phyloP scores from a whole-genome alignment of 2,888 invertebrate species.

The Alentia gelatinosa region DNA sequence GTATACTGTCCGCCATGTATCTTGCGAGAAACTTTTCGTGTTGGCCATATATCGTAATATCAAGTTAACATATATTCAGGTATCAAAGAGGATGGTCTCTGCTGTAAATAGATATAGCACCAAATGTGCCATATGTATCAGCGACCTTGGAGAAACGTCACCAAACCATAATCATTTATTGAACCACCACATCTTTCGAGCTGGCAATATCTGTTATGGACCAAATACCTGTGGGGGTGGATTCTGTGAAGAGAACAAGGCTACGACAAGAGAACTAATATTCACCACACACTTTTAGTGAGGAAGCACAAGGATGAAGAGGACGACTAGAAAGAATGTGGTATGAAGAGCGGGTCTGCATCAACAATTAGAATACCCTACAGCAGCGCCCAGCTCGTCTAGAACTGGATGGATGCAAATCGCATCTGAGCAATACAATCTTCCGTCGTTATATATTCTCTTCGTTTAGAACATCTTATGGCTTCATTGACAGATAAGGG shows the following conservation, averaged over 20 bases:
- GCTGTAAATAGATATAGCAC: neutral
- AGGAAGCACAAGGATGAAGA: constrained; percentile 1
- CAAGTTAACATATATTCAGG: too few relatives aligned
- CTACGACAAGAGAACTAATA: neutral
- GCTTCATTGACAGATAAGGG: neutral
- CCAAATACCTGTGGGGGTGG: neutral
- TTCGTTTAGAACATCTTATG: neutral
- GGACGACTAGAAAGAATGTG: neutral
- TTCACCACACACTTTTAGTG: neutral
- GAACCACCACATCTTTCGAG: neutral
- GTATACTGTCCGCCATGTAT: too few relatives aligned
- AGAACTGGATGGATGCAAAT: neutral
- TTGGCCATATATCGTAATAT: too few relatives aligned
- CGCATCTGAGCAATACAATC: neutral
- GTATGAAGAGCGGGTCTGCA: neutral
- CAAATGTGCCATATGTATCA: neutral
- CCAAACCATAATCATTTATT: too few relatives aligned
- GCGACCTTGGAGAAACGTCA: neutral
- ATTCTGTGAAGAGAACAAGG: neutral
- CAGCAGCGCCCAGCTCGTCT: too few relatives aligned
- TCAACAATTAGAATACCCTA: too few relatives aligned
- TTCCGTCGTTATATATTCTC: neutral
- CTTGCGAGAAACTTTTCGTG: too few relatives aligned
- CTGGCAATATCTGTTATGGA: too few relatives aligned
- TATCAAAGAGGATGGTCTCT: too few relatives aligned